Base-by-base conservation (phyloP, 2,113 vertebrate species). In the Emberiza fucata region DNA sequence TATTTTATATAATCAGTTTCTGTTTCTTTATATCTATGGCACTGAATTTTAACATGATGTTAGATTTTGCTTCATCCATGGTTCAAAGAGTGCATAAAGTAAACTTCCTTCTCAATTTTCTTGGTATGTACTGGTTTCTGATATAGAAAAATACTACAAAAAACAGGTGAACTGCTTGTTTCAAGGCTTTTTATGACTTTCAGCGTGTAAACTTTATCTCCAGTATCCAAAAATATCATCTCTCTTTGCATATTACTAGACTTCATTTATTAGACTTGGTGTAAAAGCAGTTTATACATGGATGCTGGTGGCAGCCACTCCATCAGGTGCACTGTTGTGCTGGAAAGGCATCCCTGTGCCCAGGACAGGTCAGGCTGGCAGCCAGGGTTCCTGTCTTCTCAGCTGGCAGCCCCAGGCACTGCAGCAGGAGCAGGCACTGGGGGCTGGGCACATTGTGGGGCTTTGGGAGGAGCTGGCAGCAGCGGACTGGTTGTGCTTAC, bases 391-490 rank as follows among this genome's bases (percentile, higher is more conserved):
- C 50, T 57, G 42, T 10, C 20, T 14, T 21, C 20, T 22, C 54
- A 9, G 54, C 18, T 9, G 54, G 31, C 31, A 56, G 54, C 29
- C 29, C 3, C 12, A 0, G 5, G 9, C 57, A 3, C 31, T 10
- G 11, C n/a, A 11, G 37, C 35, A 22, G 64, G 54, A 88, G 8
- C 63, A 51, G 71, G 57, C 69, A 5, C 66, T 14, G 12, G 44
- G 16, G 42, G 23, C 19, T 4, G 35, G 53, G 2, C 54, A 2
- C 39, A 2, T 4, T 17, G 13, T 1, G 1, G 27, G 71, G 33
- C 13, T 51, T 37, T 5, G 13, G 70, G 61, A 76, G 54, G 63
- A 69, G 48, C 9, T 6, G 9, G 39, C 48, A 51, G 42, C 1
- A 0, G 20, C 56, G 33, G 17, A 4, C 47, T 17, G 51, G 5